Base-by-base conservation (phyloP, 2,113 vertebrate species). In the Macquaria ambigua region DNA sequence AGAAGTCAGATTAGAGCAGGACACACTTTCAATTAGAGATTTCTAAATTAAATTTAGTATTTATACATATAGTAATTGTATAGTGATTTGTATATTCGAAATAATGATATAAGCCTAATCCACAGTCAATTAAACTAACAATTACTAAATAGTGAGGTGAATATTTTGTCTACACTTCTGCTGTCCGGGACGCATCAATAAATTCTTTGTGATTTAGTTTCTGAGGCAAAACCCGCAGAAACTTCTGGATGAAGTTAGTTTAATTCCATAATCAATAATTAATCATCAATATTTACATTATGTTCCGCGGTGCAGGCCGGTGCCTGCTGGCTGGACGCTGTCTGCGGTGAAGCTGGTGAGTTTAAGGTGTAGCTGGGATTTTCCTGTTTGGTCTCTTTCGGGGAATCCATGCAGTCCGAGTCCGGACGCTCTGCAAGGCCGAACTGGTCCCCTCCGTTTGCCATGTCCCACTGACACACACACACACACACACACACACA, bases 371-470 rank as follows among this genome's bases (percentile, higher is more conserved):
- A 96, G 55, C 96, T 92, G 6, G 88, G 91, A 25, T 90, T 85
- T 83, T 97, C 97, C 1, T 94, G 89, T 89, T 97, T 97, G 52
- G 86, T 91, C 43, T 98, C 97, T 72, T 96, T 94, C 77, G 96
- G 96, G 1, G 97, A 95, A 85, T 98, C 97, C 90, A 97, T 96
- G 58, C 96, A 93, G 74, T 97, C 97, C 0, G 97, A 74, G 37
- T 97, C 96, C 48, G 97, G 96, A 61, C 96, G 96, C 89, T 95
- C 93, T 6, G 96, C 92, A 76, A 98, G 96, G 90, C 96, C 97
- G 87, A 97, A 98, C 91, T 96, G 96, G 93, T 98, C 97, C 20
- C 97, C 97, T 55, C 96, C 90, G 92, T 98, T 97, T 82, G 97
- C 97, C 97, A 98, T 98, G 91, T 94, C 96, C 90, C 75, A 79